Conservation (phyloP, 2,888 invertebrate species). For the Eupithecia inturbata region DNA sequence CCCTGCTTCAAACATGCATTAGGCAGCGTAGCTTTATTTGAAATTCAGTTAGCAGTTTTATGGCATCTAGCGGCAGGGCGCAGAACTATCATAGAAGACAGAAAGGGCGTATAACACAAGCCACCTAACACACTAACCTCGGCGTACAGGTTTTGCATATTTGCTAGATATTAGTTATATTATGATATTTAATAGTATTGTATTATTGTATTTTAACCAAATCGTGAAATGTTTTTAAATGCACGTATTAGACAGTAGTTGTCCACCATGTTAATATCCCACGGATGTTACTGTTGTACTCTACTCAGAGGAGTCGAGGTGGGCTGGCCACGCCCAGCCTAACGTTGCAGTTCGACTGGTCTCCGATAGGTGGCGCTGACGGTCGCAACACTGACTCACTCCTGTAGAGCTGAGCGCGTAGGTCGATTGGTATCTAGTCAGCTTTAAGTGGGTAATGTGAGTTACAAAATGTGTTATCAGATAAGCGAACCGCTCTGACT, state of each 20-base stretch:
- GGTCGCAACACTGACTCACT: background rate
- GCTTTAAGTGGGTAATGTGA: constrained; percentile 10
- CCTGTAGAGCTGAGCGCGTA: background rate
- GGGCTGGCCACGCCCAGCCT: background rate
- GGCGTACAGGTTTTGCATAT: background rate
- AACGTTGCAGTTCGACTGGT: background rate
- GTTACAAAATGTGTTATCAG: constrained; percentile 40
- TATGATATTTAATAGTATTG: background rate
- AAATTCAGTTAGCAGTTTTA: background rate
- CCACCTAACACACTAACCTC: background rate
- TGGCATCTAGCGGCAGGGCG: background rate
- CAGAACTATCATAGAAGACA: background rate
- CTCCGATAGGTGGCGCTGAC: constrained; percentile 20
- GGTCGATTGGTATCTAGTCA: background rate
- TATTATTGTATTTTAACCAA: too few species aligned
- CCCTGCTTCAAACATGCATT: background rate
- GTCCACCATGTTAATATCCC: background rate
- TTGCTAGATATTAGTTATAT: background rate
- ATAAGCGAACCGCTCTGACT: constrained; percentile 38
- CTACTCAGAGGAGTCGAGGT: background rate
- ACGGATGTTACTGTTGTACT: background rate
- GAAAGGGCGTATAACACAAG: background rate
- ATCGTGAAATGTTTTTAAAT: background rate
- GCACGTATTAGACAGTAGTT: too few species aligned
- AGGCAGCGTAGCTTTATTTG: background rate